Percentiles rank a stretch among this genome's conserved stretches.
Conservation (phyloP, 1,140 invertebrate genomes). For the Aleiodes sp. region DNA sequence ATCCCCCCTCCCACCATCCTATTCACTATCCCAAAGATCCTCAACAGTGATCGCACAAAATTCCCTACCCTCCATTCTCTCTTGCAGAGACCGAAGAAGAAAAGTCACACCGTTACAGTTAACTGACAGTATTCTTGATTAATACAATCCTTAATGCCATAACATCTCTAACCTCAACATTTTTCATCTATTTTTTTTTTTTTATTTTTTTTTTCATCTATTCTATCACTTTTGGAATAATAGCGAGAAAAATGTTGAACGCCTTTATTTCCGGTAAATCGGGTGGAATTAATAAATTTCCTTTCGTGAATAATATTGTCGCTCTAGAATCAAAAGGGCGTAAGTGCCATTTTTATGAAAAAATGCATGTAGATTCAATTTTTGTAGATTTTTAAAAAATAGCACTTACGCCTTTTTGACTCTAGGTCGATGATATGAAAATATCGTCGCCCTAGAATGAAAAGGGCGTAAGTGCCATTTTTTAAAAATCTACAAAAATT, state of each 20-base stretch:
- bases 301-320: no score
- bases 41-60: neutral
- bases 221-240: constrained; percentile 8
- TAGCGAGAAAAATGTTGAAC: neutral
- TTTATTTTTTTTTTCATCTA: neutral
- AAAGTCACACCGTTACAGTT: constrained; percentile 15
- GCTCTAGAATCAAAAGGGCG: no score
- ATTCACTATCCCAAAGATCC: neutral
- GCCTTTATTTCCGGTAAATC: no score
- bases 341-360: no score
- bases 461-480: no score
- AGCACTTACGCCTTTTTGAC: no score
- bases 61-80: constrained; percentile 14
- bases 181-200: neutral
- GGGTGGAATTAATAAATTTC: no score
- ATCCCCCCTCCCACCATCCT: neutral
- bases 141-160: constrained; percentile 64
- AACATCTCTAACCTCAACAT: neutral
- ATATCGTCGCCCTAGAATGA: no score
- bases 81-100: neutral
- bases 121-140: constrained; percentile 53
- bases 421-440: no score
- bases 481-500: no score
- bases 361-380: no score
- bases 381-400: no score